Evolutionary conservation across 2,888 invertebrate genomes (phyloP).

Genomic region (Oscheius onirici): DNA sequence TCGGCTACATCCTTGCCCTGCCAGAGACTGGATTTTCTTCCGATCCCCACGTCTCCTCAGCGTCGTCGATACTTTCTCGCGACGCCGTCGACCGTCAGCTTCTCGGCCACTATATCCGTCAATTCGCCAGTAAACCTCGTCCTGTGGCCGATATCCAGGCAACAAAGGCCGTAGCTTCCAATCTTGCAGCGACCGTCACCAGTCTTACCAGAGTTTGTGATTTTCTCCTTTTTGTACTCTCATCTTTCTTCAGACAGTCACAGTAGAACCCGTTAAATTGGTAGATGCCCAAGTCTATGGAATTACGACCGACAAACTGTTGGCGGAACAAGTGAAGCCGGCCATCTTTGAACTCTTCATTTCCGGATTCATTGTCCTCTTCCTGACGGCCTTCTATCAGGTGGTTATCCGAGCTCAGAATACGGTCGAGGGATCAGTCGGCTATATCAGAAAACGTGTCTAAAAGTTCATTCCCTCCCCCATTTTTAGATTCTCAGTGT

Average conservation of each 20-base stretch:
- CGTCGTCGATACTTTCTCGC: slow-evolving; percentile 49
- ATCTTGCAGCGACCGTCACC: slow-evolving; percentile 45
- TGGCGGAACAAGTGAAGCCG: slow-evolving; percentile 79
- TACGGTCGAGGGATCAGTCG: slow-evolving; percentile 42
- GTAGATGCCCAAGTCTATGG: slow-evolving; percentile 46
- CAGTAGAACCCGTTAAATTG: slow-evolving; percentile 35
- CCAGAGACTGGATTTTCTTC: slow-evolving; percentile 49
- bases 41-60: slow-evolving; percentile 47
- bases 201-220: slow-evolving; percentile 5
- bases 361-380: slow-evolving; percentile 84
- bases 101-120: slow-evolving; percentile 45
- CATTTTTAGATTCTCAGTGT: slow-evolving; percentile 3
- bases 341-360: slow-evolving; percentile 96
- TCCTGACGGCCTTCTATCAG: slow-evolving; percentile 80
- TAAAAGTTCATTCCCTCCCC: slow-evolving; percentile 3
- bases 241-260: slow-evolving; percentile 18
- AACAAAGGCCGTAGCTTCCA: slow-evolving; percentile 45
- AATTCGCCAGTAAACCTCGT: slow-evolving; percentile 52
- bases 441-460: slow-evolving; percentile 39
- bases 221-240: neutral
- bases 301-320: slow-evolving; percentile 37
- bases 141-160: slow-evolving; percentile 47
- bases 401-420: slow-evolving; percentile 38
- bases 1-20: slow-evolving; percentile 76
- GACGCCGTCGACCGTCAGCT: slow-evolving; percentile 51